A percentile compares a stretch with the other conserved stretches of the same genome.
phyloP scores from a whole-genome alignment of 2,797 vertebrate species.

The Brachyalestes nurse region DNA sequence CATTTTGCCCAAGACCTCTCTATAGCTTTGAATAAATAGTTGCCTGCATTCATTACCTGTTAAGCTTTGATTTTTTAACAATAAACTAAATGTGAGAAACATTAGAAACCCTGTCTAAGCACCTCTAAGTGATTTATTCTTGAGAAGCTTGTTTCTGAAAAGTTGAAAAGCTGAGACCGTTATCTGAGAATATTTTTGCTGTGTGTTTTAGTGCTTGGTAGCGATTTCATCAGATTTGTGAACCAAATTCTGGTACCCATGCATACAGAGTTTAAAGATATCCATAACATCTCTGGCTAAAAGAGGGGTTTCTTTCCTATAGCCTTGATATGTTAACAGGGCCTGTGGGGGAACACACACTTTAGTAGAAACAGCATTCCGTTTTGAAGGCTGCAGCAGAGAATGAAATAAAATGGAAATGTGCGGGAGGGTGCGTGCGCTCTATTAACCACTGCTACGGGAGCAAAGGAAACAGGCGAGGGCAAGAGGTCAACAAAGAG shows the following conservation, averaged over 20 bases:
- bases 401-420: slow-evolving; percentile 14
- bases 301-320: slow-evolving; percentile 16
- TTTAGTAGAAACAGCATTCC: slow-evolving; percentile 34
- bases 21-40: no score
- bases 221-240: not conserved
- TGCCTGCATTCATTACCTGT: no score
- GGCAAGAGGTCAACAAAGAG: slow-evolving; percentile 42
- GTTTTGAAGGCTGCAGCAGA: slow-evolving; percentile 10
- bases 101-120: no score
- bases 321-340: slow-evolving; percentile 34
- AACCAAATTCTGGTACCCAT: not conserved
- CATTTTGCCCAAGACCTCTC: no score
- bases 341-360: slow-evolving; percentile 20
- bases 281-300: slow-evolving; percentile 5
- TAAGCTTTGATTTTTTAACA: no score
- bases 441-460: slow-evolving; percentile 31
- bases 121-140: no score
- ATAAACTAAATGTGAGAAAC: no score
- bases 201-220: slow-evolving; percentile 1
- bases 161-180: no score
- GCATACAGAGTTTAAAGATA: not conserved
- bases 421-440: not conserved
- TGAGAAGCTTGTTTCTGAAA: no score
- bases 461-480: slow-evolving; percentile 53
- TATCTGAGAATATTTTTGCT: no score